Conservation (phyloP, 2,888 invertebrate species). For the Caenorhabditis auriculariae region DNA sequence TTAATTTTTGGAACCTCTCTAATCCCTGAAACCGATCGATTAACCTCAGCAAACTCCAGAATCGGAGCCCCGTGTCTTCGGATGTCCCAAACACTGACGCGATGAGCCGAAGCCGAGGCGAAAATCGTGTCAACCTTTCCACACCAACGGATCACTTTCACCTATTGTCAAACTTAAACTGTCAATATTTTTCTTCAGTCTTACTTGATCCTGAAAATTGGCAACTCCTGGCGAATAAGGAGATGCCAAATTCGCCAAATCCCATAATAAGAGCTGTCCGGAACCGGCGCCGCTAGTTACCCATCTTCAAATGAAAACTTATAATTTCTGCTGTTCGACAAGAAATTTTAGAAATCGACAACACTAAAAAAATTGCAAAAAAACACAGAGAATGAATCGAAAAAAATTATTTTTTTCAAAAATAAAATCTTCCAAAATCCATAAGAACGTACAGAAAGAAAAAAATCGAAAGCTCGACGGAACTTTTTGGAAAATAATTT, state of each 20-base stretch:
- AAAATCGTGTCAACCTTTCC: conserved; percentile 16
- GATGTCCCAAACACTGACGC: conserved; percentile 25
- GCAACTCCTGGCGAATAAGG: conserved; percentile 31
- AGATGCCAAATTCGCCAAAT: conserved; percentile 23
- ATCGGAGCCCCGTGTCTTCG: conserved; percentile 25
- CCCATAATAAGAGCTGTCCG: conserved; percentile 34
- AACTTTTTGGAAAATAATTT: too few relatives aligned
- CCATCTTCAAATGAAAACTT: conserved; percentile 16
- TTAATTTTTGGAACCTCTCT: not conserved
- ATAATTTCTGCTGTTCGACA: too few relatives aligned
- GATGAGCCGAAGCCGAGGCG: conserved; percentile 26
- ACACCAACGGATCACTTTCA: conserved; percentile 26
- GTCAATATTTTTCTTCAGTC: not conserved
- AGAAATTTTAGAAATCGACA: too few relatives aligned
- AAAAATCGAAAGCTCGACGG: too few relatives aligned
- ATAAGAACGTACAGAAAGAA: too few relatives aligned
- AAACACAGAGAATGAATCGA: not conserved
- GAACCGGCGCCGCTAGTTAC: conserved; percentile 24
- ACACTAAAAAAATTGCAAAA: not conserved
- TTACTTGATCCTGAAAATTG: conserved; percentile 27
- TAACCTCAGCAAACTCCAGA: conserved; percentile 28
- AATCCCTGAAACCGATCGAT: not conserved
- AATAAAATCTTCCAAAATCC: too few relatives aligned
- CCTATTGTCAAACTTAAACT: not conserved
- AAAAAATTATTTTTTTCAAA: not conserved